phyloP scores from a whole-genome alignment of 64 coral and sea anemone species.

The Montipora cactus region DNA sequence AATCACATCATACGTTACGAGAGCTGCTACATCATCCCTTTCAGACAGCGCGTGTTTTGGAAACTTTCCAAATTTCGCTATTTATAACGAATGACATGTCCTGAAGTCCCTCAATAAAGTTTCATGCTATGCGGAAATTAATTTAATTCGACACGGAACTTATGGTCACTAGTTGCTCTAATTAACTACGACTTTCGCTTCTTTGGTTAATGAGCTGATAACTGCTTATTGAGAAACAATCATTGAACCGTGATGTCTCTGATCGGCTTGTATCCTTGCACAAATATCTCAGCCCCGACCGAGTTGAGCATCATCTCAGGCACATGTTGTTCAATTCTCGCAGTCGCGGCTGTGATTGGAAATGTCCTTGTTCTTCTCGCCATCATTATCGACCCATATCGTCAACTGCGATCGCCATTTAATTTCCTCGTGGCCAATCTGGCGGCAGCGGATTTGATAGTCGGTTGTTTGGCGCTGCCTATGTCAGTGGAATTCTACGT shows the following conservation, averaged over 20 bases:
- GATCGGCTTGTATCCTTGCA: slow-evolving; percentile 22
- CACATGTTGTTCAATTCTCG: neutral
- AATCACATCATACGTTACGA: too few relatives aligned
- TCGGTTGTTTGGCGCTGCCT: slow-evolving; percentile 74
- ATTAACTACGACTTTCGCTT: too few relatives aligned
- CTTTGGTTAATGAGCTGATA: too few relatives aligned
- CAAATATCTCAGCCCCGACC: slow-evolving; percentile 5
- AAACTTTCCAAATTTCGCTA: too few relatives aligned
- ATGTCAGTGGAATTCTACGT: slow-evolving; percentile 73
- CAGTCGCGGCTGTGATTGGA: slow-evolving; percentile 45
- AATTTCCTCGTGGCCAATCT: slow-evolving; percentile 82
- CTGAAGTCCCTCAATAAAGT: too few relatives aligned
- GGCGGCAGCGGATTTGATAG: slow-evolving; percentile 81
- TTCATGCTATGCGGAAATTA: too few relatives aligned
- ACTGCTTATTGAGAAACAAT: neutral
- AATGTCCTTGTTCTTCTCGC: slow-evolving; percentile 79
- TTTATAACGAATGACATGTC: too few relatives aligned
- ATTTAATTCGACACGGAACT: too few relatives aligned
- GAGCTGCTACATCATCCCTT: too few relatives aligned
- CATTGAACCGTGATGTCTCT: slow-evolving; percentile 1
- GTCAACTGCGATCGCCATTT: slow-evolving; percentile 78
- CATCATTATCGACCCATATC: slow-evolving; percentile 79
- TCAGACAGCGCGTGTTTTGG: too few relatives aligned
- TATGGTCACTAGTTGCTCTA: too few relatives aligned
- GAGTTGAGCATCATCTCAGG: slow-evolving; percentile 37